Percentiles rank a stretch among this genome's conserved stretches.
Conservation (phyloP, 2,113 vertebrate species). For the Speoplatyrhinus poulsoni region DNA sequence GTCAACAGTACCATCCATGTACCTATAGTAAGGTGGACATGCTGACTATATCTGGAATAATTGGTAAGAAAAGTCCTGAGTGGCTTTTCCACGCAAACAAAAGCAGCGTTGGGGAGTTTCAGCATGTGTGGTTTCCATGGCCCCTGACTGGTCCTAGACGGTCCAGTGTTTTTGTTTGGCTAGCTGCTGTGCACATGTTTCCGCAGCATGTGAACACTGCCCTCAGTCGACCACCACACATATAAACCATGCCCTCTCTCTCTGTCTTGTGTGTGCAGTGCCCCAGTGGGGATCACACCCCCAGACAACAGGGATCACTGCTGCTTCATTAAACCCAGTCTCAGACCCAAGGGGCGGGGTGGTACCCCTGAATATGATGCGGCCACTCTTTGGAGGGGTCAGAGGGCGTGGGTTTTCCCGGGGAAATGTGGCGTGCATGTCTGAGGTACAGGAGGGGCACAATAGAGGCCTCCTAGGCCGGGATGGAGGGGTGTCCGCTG, state of each 20-base stretch:
- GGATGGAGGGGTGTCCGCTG: constrained; percentile 36
- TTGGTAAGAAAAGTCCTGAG: background rate
- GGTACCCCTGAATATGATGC: constrained; percentile 46
- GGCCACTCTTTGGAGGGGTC: constrained; percentile 25
- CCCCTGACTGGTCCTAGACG: constrained; percentile 10
- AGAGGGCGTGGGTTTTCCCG: constrained; percentile 56
- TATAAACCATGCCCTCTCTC: constrained; percentile 34
- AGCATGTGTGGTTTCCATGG: background rate
- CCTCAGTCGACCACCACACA: constrained; percentile 43
- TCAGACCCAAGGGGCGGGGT: constrained; percentile 44
- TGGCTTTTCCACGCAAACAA: background rate
- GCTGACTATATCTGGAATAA: constrained; percentile 5
- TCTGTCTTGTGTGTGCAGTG: constrained; percentile 46
- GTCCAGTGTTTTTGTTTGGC: constrained; percentile 15
- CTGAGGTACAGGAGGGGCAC: constrained; percentile 40
- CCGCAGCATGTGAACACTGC: constrained; percentile 45
- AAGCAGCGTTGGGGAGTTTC: background rate
- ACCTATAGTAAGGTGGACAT: background rate
- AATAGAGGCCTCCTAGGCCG: constrained; percentile 54
- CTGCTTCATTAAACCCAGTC: constrained; percentile 72
- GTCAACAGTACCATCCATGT: too few relatives aligned
- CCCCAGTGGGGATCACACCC: constrained; percentile 64
- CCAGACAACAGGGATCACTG: constrained; percentile 72
- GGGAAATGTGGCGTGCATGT: constrained; percentile 55
- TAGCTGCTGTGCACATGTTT: constrained; percentile 41